Evolutionary conservation across 2,888 invertebrate genomes (phyloP).

Genomic region (Campaea margaritaria): DNA sequence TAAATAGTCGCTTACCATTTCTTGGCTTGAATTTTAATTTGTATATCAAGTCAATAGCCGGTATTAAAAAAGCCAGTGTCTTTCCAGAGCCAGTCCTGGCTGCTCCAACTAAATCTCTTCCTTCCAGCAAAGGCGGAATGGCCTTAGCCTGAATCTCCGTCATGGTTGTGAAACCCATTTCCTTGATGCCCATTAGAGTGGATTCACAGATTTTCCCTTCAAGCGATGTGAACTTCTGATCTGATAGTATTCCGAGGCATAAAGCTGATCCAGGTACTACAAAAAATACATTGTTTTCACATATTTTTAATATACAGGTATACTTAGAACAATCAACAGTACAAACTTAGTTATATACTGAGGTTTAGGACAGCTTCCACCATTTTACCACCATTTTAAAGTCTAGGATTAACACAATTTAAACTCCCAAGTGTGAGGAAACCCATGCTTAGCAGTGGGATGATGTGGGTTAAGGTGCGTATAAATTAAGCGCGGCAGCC

Average conservation of each 20-base stretch:
- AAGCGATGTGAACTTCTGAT: constrained; percentile 84
- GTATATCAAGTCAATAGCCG: constrained; percentile 96
- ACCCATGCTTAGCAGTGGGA: too few species aligned
- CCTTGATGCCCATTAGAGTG: constrained; percentile 92
- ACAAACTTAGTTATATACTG: too few species aligned
- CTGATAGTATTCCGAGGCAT: constrained; percentile 86
- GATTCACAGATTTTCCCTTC: constrained; percentile 91
- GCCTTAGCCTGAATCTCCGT: constrained; percentile 97
- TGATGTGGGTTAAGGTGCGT: too few species aligned
- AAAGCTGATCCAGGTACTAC: constrained; percentile 86
- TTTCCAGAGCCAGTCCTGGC: constrained; percentile 99
- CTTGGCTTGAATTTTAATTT: constrained; percentile 96
- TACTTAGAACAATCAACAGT: too few species aligned
- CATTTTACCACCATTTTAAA: too few species aligned
- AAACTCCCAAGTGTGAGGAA: too few species aligned
- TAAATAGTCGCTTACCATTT: constrained; percentile 87
- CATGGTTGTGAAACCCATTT: constrained; percentile 98
- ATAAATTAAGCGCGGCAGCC: too few species aligned
- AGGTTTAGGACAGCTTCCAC: too few species aligned
- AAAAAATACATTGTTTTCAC: constrained; percentile 43
- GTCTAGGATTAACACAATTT: too few species aligned
- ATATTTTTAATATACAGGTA: too few species aligned
- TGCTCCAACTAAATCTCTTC: constrained; percentile 96
- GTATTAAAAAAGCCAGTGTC: constrained; percentile 97
- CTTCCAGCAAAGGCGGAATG: constrained; percentile 95